Base-by-base conservation (phyloP, 2,797 vertebrate species). In the Micrastur ruficollis region DNA sequence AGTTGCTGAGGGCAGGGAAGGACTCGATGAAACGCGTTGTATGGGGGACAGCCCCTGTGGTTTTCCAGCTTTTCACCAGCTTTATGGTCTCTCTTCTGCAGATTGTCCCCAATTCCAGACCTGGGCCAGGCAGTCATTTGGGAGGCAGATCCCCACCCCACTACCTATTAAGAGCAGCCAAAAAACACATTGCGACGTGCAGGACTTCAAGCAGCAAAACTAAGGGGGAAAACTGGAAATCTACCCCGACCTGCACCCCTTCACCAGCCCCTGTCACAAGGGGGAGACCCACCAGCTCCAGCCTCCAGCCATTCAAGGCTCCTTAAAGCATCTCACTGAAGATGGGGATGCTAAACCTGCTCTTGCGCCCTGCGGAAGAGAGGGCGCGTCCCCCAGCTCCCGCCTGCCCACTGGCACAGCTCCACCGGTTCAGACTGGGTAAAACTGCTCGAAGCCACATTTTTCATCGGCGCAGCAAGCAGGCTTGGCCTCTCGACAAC, bases 11-110 rank as follows among this genome's bases (percentile, higher is more conserved):
- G 23, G 50, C n/a, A 56, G 58, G 61, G 53, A 52, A 61, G 23
- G 34, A 21, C 16, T 32, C 18, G 1, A 15, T 7, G n/a, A 46
- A 68, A 27, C 0, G 2, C 32, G 9, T 27, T 2, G 0, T 4
- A 6, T 8, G 2, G 9, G 22, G 47, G 42, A 23, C 47, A 76
- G 70, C 9, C 59, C 70, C 55, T 34, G 19, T 6, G 53, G 18
- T 26, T 59, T 53, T 17, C 34, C 74, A 79, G 63, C 55, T 79
- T 55, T 36, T 65, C 22, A 8, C 23, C 61, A 78, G 8, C 44
- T 74, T 75, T 31, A 14, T 15, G 21, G 34, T 12, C 34, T 68
- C 46, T 61, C 29, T n/a, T 27, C 59, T 21, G 19, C 72, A 50
- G 25, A 4, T 2, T 9, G 18, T 56, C 36, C 72, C 65, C 40